Percentiles rank a stretch among this genome's conserved stretches.
These are phyloP conservation scores for Toxotes lorentzi DNA, from an alignment of 2,797 vertebrate genomes.

Conservation along the genomic window DNA sequence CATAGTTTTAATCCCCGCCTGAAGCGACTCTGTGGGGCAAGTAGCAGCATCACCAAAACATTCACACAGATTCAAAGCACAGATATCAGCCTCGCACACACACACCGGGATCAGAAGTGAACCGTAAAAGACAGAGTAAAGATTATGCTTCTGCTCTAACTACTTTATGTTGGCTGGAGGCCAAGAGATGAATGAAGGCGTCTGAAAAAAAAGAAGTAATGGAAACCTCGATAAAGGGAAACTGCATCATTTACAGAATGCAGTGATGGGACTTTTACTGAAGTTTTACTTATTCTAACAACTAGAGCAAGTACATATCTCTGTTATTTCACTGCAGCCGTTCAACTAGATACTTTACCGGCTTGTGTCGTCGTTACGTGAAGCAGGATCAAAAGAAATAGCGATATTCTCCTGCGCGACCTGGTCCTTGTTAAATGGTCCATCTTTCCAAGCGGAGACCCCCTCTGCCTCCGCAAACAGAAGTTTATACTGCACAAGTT, in stretches of 20 bases:
- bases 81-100: conserved; percentile 9
- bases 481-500: conserved; percentile 61
- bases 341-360: conserved; percentile 79
- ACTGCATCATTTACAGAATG: conserved; percentile 11
- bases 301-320: neutral
- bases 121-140: neutral
- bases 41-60: conserved; percentile 50
- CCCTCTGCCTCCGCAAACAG: conserved; percentile 65
- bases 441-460: conserved; percentile 77
- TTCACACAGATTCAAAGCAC: conserved; percentile 11
- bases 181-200: conserved; percentile 22
- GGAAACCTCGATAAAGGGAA: conserved; percentile 20
- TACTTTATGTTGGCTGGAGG: neutral
- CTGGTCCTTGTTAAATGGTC: conserved; percentile 72
- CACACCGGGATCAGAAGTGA: neutral
- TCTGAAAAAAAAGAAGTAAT: conserved; percentile 6
- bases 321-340: conserved; percentile 15
- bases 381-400: conserved; percentile 74
- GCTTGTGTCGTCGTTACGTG: conserved; percentile 67
- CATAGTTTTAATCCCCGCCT: conserved; percentile 41
- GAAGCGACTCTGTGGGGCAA: conserved; percentile 53
- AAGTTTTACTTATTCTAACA: neutral
- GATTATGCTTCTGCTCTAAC: neutral
- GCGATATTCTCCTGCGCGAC: conserved; percentile 65
- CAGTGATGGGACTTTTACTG: neutral